Percentiles rank a stretch among this genome's conserved stretches.
These are phyloP conservation scores for Panzeria rudis DNA, from an alignment of 2,888 invertebrate genomes.

Conservation along the genomic window DNA sequence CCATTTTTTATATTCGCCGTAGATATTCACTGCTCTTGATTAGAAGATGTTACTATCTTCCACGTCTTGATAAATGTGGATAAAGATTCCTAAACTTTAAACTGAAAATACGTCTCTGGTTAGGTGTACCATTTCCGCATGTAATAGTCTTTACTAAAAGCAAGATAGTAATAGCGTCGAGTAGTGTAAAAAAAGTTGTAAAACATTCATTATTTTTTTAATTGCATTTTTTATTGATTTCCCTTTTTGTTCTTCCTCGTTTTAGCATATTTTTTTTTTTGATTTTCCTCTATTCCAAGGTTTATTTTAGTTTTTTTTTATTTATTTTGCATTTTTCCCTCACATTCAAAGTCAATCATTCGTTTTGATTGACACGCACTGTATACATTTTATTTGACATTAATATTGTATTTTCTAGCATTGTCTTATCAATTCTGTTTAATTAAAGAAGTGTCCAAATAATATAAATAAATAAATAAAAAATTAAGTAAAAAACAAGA, in stretches of 20 bases:
- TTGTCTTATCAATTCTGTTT: constrained; percentile 36
- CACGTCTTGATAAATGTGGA: too few species aligned
- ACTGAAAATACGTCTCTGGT: too few species aligned
- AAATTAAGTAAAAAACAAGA: neutral
- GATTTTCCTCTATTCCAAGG: constrained; percentile 31
- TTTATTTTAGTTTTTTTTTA: constrained; percentile 21
- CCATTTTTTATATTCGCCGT: too few species aligned
- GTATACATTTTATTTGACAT: constrained; percentile 52
- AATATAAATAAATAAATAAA: constrained; percentile 3
- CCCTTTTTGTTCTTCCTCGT: constrained; percentile 8
- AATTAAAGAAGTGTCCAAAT: neutral
- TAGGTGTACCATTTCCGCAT: too few species aligned
- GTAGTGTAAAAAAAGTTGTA: neutral
- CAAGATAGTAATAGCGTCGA: too few species aligned
- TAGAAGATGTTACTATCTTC: too few species aligned
- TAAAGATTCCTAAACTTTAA: too few species aligned
- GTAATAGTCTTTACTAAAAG: too few species aligned
- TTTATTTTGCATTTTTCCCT: constrained; percentile 35
- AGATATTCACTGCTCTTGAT: too few species aligned
- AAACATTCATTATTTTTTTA: neutral
- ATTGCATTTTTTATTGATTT: neutral
- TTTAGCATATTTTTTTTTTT: neutral
- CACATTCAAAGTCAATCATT: constrained; percentile 46
- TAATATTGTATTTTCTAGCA: constrained; percentile 33
- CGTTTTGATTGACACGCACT: constrained; percentile 59